Evolutionary conservation across 2,797 vertebrate species (phyloP), one percentile per base, ranked within the genome.

Genomic region (Enteromius viviparus): DNA sequence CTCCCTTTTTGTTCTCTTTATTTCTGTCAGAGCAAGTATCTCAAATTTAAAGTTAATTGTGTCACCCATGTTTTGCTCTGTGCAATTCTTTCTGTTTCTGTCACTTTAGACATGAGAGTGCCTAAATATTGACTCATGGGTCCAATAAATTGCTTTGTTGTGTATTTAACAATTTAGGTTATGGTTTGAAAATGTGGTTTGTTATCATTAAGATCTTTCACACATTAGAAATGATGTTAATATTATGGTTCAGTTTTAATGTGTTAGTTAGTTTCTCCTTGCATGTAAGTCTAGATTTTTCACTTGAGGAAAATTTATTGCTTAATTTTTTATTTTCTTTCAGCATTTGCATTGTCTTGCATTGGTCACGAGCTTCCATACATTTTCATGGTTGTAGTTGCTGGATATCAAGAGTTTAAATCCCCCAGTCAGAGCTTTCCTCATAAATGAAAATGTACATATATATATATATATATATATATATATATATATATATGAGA

Each of bases 21-120:
- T 45, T 21, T 70, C 51, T 32, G n/a, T 58, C 49, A 19, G 15
- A 55, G 49, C 23, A 58, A 42, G 23, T 21, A 2, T 45, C 34
- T 71, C 17, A 58, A 14, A 58, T 70, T 42, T 80, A 21, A 76
- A 60, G 23, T 58, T 70, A 70, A 70, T 45, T 21, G 34, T 70
- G 34, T 29, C 8, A 42, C 37, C 49, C 11, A 15, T 23, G 34
- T 68, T 26, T 64, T 15, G 3, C 9, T 45, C 9, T 79, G 14
- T 37, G 21, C 65, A 19, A 2, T 40, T 58, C 55, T 55, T 40
- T 58, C n/a, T 5, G 4, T 75, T 58, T 76, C 51, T 76, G 12
- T 58, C 32, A 58, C 34, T 58, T 23, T 3, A 55, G 72, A 75
- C 49, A 37, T 53, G 4, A 26, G 1, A 21, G 1, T 3, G 32